These are phyloP conservation scores for Pterostichus niger DNA, from an alignment of 2,888 invertebrate species.

Conservation along the genomic window DNA sequence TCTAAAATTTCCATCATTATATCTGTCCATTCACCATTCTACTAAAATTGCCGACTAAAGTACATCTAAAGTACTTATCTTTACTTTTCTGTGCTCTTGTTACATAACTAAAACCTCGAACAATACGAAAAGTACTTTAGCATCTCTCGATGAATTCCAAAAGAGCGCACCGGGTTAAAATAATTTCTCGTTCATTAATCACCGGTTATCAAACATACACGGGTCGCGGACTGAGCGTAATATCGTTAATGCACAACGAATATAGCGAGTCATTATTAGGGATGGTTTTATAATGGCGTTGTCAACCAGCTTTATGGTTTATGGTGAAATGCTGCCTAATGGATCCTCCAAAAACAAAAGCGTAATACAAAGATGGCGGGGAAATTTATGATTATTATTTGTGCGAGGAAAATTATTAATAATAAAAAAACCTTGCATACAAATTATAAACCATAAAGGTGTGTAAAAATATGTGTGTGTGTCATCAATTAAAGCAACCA, in stretches of 20 bases:
- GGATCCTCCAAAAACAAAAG: constrained; percentile 12
- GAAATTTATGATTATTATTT: not conserved
- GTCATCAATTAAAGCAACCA: too few relatives aligned
- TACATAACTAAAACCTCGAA: constrained; percentile 8
- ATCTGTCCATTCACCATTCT: too few relatives aligned
- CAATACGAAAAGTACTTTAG: not conserved
- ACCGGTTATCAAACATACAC: constrained; percentile 26
- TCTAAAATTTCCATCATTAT: too few relatives aligned
- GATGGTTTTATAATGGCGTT: constrained; percentile 41
- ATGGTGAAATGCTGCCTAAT: not conserved
- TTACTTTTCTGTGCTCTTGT: not conserved
- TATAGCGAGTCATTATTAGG: constrained; percentile 18
- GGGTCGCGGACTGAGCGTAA: constrained; percentile 16
- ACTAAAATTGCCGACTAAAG: too few relatives aligned
- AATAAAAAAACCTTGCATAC: too few relatives aligned
- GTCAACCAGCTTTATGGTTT: constrained; percentile 11
- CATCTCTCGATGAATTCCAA: not conserved
- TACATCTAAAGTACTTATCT: not conserved
- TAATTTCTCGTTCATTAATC: constrained; percentile 32
- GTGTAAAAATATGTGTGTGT: too few relatives aligned
- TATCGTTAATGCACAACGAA: constrained; percentile 50
- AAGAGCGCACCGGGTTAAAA: constrained; percentile 21
- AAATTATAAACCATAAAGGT: too few relatives aligned
- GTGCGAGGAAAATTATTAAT: too few relatives aligned
- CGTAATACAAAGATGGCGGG: not conserved